A percentile compares a stretch with the other conserved stretches of the same genome.
Evolutionary conservation across 2,113 vertebrate species (phyloP).

Genomic region (Oryzias melastigma): DNA sequence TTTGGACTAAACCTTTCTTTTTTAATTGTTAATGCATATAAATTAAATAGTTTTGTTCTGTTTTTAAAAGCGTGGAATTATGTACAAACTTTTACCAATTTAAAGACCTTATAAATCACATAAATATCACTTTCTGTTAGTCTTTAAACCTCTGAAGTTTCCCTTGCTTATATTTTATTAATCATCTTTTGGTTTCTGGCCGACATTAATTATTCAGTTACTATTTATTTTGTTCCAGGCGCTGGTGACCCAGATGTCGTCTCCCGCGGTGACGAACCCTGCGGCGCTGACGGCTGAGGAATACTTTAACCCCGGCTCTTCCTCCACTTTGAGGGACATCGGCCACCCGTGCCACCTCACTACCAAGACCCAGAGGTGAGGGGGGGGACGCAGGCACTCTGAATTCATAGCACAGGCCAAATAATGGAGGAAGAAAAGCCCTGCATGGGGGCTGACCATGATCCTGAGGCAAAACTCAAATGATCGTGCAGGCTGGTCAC

Average conservation of each 20-base stretch:
- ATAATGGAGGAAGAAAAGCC: conserved; percentile 15
- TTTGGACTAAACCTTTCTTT: too few relatives aligned
- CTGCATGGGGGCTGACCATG: neutral
- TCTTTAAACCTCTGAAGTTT: too few relatives aligned
- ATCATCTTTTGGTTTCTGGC: neutral
- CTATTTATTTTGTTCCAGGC: conserved; percentile 73
- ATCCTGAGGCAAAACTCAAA: conserved; percentile 15
- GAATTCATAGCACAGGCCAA: conserved; percentile 29
- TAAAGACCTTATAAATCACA: too few relatives aligned
- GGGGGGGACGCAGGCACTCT: neutral
- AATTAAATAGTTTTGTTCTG: too few relatives aligned
- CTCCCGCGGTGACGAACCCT: conserved; percentile 86
- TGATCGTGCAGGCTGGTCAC: conserved; percentile 4
- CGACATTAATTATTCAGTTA: neutral
- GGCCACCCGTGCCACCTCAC: conserved; percentile 94
- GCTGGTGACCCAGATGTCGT: conserved; percentile 89
- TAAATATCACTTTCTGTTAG: too few relatives aligned
- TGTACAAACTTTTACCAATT: too few relatives aligned
- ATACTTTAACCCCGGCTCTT: conserved; percentile 90
- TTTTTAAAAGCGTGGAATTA: too few relatives aligned
- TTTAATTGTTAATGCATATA: too few relatives aligned
- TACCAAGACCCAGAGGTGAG: conserved; percentile 98
- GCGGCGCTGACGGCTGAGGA: conserved; percentile 92
- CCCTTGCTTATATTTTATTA: neutral
- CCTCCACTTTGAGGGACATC: conserved; percentile 87